These are phyloP conservation scores for Acanthisitta chloris DNA, from an alignment of 2,113 vertebrate genomes.

Conservation along the genomic window DNA sequence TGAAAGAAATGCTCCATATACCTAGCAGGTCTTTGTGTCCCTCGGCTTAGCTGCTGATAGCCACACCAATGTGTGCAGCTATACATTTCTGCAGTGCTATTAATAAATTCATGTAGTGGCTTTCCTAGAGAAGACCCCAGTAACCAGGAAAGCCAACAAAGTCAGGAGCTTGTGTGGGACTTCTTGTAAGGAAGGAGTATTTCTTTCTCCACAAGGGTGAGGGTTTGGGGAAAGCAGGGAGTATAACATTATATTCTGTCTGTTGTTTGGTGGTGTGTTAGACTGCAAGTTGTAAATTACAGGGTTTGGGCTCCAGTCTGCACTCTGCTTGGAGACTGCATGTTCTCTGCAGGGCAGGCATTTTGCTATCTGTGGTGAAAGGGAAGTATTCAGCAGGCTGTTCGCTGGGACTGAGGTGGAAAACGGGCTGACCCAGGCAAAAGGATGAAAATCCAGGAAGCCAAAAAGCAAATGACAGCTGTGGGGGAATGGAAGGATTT, in stretches of 20 bases:
- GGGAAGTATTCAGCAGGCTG: background rate
- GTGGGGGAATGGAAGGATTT: background rate
- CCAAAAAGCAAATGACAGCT: background rate
- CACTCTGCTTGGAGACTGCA: background rate
- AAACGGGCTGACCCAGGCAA: background rate
- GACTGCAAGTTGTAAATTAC: background rate
- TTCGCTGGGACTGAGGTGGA: background rate
- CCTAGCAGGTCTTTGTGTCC: background rate
- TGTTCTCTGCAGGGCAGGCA: background rate
- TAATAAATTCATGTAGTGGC: background rate
- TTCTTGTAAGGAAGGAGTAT: background rate
- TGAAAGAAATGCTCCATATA: background rate
- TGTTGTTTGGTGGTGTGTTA: background rate
- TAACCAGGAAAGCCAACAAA: background rate
- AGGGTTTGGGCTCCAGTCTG: background rate
- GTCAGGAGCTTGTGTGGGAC: background rate
- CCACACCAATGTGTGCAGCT: background rate
- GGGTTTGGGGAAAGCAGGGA: rapidly evolving
- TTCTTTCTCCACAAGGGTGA: background rate
- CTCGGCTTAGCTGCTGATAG: background rate
- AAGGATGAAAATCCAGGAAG: background rate
- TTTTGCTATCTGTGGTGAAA: background rate
- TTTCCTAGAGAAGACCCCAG: background rate
- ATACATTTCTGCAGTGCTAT: background rate
- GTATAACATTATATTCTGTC: background rate